These are phyloP conservation scores for Cyanoderma ruficeps DNA, from an alignment of 2,113 vertebrate genomes.

Conservation along the genomic window DNA sequence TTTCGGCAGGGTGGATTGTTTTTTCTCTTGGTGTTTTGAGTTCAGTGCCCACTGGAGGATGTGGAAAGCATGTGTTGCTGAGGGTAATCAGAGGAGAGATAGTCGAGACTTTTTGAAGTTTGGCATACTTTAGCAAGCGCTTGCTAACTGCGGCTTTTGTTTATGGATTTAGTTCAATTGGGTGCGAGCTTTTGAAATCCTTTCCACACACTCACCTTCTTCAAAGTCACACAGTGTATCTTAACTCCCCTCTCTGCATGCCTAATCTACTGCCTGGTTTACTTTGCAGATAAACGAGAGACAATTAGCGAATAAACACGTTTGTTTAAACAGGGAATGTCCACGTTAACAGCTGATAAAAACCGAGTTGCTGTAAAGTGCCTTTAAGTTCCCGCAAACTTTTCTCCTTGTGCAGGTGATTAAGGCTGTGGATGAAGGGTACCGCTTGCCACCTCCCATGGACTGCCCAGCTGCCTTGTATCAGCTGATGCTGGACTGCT, in stretches of 20 bases:
- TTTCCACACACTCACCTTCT: constrained; percentile 32
- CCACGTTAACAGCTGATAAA: neutral
- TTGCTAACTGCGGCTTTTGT: neutral
- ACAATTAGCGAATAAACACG: constrained; percentile 35
- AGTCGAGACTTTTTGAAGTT: neutral
- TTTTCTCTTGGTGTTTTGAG: neutral
- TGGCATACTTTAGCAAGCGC: neutral
- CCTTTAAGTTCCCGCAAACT: constrained; percentile 10
- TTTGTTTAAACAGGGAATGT: constrained; percentile 35
- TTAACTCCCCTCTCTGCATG: neutral
- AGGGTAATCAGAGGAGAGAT: neutral
- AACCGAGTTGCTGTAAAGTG: neutral
- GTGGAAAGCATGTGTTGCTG: neutral
- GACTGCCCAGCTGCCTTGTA: constrained; percentile 97
- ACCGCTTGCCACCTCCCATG: constrained; percentile 96
- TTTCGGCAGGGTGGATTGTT: neutral
- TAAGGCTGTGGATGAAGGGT: constrained; percentile 97
- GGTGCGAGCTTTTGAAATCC: neutral
- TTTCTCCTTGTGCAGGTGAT: constrained; percentile 84
- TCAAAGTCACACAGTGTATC: constrained; percentile 26
- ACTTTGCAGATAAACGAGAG: constrained; percentile 41
- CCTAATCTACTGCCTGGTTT: constrained; percentile 29
- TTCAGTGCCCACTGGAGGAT: neutral
- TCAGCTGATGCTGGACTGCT: constrained; percentile 98
- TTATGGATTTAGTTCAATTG: neutral